phyloP scores from a whole-genome alignment of 2,888 invertebrate genomes.

The Polydrusus pterygomalis region DNA sequence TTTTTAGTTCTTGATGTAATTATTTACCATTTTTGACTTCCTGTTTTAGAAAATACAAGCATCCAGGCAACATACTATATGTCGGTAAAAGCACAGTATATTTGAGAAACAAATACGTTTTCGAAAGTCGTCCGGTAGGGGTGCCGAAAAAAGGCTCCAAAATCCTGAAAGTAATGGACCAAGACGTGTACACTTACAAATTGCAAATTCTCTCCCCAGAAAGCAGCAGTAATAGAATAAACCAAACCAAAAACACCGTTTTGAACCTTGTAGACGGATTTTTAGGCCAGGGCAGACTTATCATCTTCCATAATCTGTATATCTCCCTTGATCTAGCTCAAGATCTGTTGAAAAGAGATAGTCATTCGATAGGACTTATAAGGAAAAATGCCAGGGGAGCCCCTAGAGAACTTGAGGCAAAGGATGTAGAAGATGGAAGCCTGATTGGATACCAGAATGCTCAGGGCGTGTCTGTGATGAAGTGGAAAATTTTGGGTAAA shows the following conservation, averaged over 20 bases:
- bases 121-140: constrained; percentile 6
- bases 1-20: not conserved
- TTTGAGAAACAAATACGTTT: constrained; percentile 43
- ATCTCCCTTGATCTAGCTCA: constrained; percentile 34
- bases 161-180: constrained; percentile 46
- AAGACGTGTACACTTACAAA: constrained; percentile 49
- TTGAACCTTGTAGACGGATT: constrained; percentile 37
- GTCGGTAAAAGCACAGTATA: constrained; percentile 38
- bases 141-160: constrained; percentile 41
- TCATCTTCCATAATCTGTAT: constrained; percentile 44
- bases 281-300: constrained; percentile 36
- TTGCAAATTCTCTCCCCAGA: constrained; percentile 25
- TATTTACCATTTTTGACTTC: not conserved
- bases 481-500: constrained; percentile 45
- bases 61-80: constrained; percentile 41
- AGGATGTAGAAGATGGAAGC: constrained; percentile 34
- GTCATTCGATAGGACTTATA: constrained; percentile 47
- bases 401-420: constrained; percentile 29
- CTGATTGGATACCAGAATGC: constrained; percentile 36
- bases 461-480: constrained; percentile 44
- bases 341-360: constrained; percentile 34
- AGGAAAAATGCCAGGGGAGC: constrained; percentile 45
- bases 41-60: constrained; percentile 45
- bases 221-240: not conserved
- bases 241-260: constrained; percentile 9